Evolutionary conservation across 1,140 invertebrate species (phyloP).

Genomic region (Epicauta chinensis): DNA sequence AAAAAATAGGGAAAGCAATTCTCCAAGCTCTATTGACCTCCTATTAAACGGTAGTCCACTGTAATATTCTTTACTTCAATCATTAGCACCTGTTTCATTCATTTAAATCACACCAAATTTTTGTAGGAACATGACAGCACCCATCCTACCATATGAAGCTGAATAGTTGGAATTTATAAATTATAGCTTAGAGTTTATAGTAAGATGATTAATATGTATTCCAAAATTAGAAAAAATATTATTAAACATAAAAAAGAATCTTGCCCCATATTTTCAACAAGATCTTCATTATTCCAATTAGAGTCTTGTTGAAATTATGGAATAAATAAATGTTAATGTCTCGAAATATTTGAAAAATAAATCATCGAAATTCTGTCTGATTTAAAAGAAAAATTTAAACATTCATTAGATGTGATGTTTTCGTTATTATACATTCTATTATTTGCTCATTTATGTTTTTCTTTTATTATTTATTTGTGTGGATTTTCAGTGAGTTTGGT

Average conservation of each 20-base stretch:
- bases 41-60: too few species aligned
- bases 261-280: slow-evolving; percentile 13
- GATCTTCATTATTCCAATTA: slow-evolving; percentile 6
- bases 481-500: slow-evolving; percentile 36
- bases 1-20: too few species aligned
- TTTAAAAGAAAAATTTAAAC: too few species aligned
- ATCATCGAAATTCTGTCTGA: too few species aligned
- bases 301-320: neutral
- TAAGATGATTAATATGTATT: slow-evolving; percentile 11
- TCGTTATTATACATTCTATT: slow-evolving; percentile 8
- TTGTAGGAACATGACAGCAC: slow-evolving; percentile 39
- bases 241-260: neutral
- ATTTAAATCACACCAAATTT: slow-evolving; percentile 10
- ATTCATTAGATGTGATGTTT: too few species aligned
- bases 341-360: neutral
- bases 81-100: neutral
- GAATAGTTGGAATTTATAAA: slow-evolving; percentile 25
- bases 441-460: slow-evolving; percentile 20
- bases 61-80: neutral
- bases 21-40: too few species aligned
- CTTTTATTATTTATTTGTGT: slow-evolving; percentile 21
- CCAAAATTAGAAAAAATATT: slow-evolving; percentile 7
- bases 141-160: slow-evolving; percentile 41
- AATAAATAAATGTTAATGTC: neutral
- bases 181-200: slow-evolving; percentile 15